phyloP scores from a whole-genome alignment of 35 echinoderm and acorn worm genomes.

The Apostichopus parvimensis region DNA sequence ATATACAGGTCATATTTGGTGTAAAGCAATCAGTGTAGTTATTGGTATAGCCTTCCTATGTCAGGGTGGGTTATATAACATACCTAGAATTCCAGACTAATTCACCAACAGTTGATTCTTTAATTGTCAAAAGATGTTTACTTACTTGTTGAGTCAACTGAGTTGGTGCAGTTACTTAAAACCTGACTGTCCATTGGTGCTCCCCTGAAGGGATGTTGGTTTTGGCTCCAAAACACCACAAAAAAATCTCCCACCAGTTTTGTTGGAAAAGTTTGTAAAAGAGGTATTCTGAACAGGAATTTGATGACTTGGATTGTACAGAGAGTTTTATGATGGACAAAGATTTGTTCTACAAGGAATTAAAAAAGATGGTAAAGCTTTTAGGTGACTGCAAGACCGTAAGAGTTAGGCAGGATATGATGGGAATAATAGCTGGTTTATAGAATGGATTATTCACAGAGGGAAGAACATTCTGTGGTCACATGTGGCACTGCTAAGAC shows the following conservation, averaged over 20 bases:
- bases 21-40: too few species aligned
- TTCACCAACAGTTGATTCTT: neutral
- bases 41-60: neutral
- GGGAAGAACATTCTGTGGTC: too few species aligned
- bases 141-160: neutral
- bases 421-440: too few species aligned
- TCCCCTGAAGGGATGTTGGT: neutral
- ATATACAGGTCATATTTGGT: too few species aligned
- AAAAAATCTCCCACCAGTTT: neutral
- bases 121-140: neutral
- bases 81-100: neutral
- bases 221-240: neutral
- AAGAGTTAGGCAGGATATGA: too few species aligned
- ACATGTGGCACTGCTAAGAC: too few species aligned
- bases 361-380: too few species aligned
- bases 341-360: too few species aligned
- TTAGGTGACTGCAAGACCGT: too few species aligned
- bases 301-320: neutral
- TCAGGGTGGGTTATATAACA: neutral
- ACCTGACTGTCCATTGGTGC: neutral
- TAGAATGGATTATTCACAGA: too few species aligned
- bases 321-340: neutral
- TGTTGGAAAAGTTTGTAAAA: neutral
- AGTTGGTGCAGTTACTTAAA: too few species aligned
- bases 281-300: neutral